phyloP scores from a whole-genome alignment of 2,113 vertebrate species.

The Isichthys henryi region DNA sequence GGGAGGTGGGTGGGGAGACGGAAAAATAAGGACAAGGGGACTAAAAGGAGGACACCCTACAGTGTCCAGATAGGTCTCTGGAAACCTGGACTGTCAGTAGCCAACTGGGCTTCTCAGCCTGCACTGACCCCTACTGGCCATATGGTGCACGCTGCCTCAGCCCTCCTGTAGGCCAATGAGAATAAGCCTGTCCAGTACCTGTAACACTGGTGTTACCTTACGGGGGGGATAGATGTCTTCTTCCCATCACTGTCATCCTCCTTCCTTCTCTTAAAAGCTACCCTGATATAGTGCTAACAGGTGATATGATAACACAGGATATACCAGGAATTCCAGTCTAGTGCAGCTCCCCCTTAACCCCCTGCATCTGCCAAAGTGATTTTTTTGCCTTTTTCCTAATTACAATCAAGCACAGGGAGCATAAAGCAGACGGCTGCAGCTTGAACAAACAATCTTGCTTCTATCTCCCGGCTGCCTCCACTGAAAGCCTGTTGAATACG shows the following conservation, averaged over 20 bases:
- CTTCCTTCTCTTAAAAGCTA: not conserved
- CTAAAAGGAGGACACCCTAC: too few species aligned
- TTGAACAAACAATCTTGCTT: conserved; percentile 3
- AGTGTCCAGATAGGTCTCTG: too few species aligned
- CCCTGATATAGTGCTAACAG: not conserved
- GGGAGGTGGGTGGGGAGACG: not conserved
- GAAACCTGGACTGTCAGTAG: not conserved
- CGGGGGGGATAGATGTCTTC: not conserved
- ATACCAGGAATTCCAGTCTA: not conserved
- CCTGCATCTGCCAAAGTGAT: not conserved
- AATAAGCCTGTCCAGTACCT: not conserved
- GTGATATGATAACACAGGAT: not conserved
- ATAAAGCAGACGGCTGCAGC: conserved; percentile 3
- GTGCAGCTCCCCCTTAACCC: not conserved
- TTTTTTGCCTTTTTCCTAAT: not conserved
- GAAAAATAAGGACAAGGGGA: not conserved
- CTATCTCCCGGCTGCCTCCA: not conserved
- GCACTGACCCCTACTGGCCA: conserved; percentile 16
- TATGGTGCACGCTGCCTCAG: not conserved
- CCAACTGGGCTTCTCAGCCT: not conserved
- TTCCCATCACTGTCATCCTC: not conserved
- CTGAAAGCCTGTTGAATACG: not conserved
- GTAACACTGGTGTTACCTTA: not conserved
- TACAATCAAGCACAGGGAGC: not conserved
- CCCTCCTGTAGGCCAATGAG: not conserved